Evolutionary conservation across 2,113 vertebrate species (phyloP).

Genomic region (Montifringilla adamsi): DNA sequence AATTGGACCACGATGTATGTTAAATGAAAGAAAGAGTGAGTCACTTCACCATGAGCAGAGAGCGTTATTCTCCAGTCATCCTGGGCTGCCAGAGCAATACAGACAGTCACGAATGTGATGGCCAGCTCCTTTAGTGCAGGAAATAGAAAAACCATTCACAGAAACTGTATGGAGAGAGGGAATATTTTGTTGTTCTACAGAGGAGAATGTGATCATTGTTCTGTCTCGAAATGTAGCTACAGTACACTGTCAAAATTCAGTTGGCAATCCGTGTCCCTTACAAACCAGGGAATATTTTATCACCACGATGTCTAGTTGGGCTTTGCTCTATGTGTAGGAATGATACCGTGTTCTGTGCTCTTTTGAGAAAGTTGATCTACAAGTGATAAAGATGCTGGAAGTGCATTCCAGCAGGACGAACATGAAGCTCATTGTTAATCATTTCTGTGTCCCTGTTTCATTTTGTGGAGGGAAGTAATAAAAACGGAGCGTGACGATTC

Average conservation of each 20-base stretch:
- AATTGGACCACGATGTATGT: background rate
- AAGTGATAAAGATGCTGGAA: background rate
- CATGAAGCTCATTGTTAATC: background rate
- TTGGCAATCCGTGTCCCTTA: background rate
- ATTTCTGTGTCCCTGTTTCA: background rate
- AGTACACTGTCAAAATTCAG: background rate
- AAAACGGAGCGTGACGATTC: background rate
- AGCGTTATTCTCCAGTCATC: background rate
- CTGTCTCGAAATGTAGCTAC: background rate
- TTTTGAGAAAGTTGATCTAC: background rate
- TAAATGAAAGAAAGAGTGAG: background rate
- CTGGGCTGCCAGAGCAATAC: background rate
- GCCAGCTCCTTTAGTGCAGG: background rate
- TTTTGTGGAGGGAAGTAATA: background rate
- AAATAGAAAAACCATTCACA: background rate
- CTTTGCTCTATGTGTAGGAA: fast-evolving
- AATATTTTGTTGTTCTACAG: background rate
- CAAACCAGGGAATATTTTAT: background rate
- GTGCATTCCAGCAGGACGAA: background rate
- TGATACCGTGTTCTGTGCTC: background rate
- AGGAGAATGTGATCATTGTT: background rate
- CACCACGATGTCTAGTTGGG: background rate
- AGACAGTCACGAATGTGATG: background rate
- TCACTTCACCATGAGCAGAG: background rate
- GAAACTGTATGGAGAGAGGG: background rate